These are phyloP conservation scores for Drosophila melanogaster DNA, from an alignment of 1,140 invertebrate genomes.

Conservation along the genomic window DNA sequence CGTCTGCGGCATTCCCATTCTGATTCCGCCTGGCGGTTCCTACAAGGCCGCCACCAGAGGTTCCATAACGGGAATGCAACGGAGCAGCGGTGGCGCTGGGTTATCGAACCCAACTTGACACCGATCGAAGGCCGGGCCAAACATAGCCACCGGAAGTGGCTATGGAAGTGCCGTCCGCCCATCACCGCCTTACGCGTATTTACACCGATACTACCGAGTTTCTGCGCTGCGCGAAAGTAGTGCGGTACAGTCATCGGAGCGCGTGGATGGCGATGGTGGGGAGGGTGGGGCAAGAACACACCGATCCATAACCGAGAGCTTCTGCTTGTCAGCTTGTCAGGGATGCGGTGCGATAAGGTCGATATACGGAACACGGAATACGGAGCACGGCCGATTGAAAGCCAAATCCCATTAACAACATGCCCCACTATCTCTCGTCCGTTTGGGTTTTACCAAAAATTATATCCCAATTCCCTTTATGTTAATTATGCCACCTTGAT, in stretches of 20 bases:
- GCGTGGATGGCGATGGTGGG: too few relatives aligned
- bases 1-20: not conserved
- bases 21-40: not conserved
- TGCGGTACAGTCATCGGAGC: slow-evolving; percentile 4
- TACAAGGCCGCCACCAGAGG: too few relatives aligned
- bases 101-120: slow-evolving; percentile 3
- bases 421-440: slow-evolving; percentile 1
- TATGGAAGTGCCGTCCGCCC: not conserved
- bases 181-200: not conserved
- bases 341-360: slow-evolving; percentile 5
- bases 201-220: not conserved
- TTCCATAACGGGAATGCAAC: not conserved
- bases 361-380: not conserved
- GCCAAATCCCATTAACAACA: slow-evolving; percentile 9
- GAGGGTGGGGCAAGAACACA: not conserved
- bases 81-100: not conserved
- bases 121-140: not conserved
- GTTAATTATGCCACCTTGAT: not conserved
- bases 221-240: not conserved
- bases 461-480: not conserved
- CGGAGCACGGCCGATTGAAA: not conserved
- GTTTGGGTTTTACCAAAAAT: not conserved
- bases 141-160: slow-evolving; percentile 13
- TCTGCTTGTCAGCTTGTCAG: not conserved
- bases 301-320: slow-evolving; percentile 9